These are phyloP conservation scores for Neuroterus valhalla DNA, from an alignment of 1,140 invertebrate species.

Conservation along the genomic window DNA sequence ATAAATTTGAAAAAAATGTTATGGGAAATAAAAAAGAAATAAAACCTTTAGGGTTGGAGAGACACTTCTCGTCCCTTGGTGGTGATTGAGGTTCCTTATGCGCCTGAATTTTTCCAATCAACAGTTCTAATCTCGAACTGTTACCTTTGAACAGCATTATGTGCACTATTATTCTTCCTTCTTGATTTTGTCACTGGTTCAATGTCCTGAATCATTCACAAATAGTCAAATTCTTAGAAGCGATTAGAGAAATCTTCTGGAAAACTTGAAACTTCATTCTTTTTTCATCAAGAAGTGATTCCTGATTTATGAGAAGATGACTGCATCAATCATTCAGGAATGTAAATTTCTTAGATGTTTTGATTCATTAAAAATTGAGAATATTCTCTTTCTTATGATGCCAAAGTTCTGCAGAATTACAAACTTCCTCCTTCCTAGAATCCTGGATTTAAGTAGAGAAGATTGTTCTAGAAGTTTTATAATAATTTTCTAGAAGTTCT, in stretches of 20 bases:
- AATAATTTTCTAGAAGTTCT: no score
- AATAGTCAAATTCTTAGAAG: background rate
- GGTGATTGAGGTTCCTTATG: constrained; percentile 79
- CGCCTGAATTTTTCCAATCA: constrained; percentile 89
- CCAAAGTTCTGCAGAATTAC: no score
- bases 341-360: no score
- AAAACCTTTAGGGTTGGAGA: constrained; percentile 61
- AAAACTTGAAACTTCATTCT: background rate
- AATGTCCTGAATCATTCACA: background rate
- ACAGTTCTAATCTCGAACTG: constrained; percentile 85
- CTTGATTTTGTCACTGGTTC: constrained; percentile 46
- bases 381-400: constrained; percentile 5
- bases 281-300: background rate
- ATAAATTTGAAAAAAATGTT: no score
- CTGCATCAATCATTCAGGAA: no score
- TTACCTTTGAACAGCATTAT: constrained; percentile 87
- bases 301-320: no score
- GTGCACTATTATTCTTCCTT: constrained; percentile 23
- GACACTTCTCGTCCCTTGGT: constrained; percentile 53
- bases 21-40: background rate
- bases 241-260: background rate
- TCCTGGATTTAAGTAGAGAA: no score
- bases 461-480: no score
- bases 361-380: no score
- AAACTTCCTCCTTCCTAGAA: no score